A percentile compares a stretch with the other conserved stretches of the same genome.
phyloP scores from a whole-genome alignment of 1,140 invertebrate species.

The Cydia fagiglandana region DNA sequence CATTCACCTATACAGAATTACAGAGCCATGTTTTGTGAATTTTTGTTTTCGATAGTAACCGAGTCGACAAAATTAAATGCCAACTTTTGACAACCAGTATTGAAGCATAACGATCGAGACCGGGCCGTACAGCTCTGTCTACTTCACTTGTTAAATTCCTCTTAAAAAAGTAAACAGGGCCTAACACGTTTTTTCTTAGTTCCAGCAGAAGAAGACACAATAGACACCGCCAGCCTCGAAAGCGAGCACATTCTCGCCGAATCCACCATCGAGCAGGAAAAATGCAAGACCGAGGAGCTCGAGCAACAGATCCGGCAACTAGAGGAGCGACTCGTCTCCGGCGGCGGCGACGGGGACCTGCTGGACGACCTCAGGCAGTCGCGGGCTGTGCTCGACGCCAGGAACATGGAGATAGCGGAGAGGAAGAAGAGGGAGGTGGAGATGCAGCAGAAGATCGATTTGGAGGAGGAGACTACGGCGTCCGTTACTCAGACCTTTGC shows the following conservation, averaged over 20 bases:
- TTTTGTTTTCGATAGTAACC: too few relatives aligned
- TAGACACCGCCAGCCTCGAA: slow-evolving; percentile 63
- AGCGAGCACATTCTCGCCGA: slow-evolving; percentile 77
- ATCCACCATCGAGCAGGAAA: slow-evolving; percentile 81
- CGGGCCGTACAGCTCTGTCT: too few relatives aligned
- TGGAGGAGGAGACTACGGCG: slow-evolving; percentile 92
- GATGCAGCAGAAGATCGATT: slow-evolving; percentile 92
- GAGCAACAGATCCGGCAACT: slow-evolving; percentile 81
- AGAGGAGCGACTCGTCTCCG: slow-evolving; percentile 93
- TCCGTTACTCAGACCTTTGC: slow-evolving; percentile 92
- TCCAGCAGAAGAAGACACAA: slow-evolving; percentile 69
- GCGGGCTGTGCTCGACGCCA: slow-evolving; percentile 89
- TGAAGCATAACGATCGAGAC: too few relatives aligned
- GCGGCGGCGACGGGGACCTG: slow-evolving; percentile 87
- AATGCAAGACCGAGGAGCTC: slow-evolving; percentile 76
- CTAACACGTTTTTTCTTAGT: slow-evolving; percentile 23
- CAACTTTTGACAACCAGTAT: too few relatives aligned
- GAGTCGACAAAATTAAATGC: too few relatives aligned
- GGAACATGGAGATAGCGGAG: slow-evolving; percentile 90
- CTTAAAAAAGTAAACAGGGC: too few relatives aligned
- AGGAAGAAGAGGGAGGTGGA: slow-evolving; percentile 85
- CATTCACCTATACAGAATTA: too few relatives aligned
- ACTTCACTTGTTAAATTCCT: too few relatives aligned
- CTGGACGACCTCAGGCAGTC: slow-evolving; percentile 95
- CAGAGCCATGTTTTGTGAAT: too few relatives aligned